These are phyloP conservation scores for Parazoanthus darwini DNA, from an alignment of 92 coral and sea anemone species.

Conservation along the genomic window DNA sequence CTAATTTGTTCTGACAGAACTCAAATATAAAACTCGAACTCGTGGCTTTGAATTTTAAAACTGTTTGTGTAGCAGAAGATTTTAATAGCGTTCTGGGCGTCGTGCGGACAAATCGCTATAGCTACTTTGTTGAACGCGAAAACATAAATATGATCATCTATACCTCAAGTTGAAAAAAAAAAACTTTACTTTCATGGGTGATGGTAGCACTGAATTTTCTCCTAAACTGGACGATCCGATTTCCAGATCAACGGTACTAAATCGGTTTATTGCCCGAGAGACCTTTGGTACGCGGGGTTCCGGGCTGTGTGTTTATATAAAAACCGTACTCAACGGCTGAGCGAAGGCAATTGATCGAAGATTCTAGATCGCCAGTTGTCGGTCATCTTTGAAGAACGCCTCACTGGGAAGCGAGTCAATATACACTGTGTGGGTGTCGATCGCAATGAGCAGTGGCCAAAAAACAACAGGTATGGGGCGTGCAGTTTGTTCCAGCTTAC, in stretches of 20 bases:
- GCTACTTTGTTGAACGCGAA: not conserved
- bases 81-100: not conserved
- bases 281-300: constrained; percentile 11
- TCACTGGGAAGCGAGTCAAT: not conserved
- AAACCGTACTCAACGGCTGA: not conserved
- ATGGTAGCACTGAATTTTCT: not conserved
- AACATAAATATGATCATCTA: not conserved
- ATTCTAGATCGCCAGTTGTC: constrained; percentile 21
- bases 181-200: not conserved
- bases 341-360: not conserved
- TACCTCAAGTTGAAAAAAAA: not conserved
- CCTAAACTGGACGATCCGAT: not conserved
- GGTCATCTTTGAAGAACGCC: not conserved
- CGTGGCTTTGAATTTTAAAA: constrained; percentile 14
- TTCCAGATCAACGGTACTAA: constrained; percentile 1
- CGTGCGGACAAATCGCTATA: constrained; percentile 2
- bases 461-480: constrained; percentile 16
- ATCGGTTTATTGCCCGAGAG: constrained; percentile 3
- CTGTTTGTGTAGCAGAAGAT: constrained; percentile 29
- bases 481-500: not conserved
- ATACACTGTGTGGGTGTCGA: not conserved
- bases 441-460: constrained; percentile 14
- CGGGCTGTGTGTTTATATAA: not conserved
- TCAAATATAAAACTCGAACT: constrained; percentile 19
- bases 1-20: constrained; percentile 48